A percentile compares a stretch with the other conserved stretches of the same genome.
Conservation (phyloP, 2,797 vertebrate species). For the Sphenopsis melanotis region DNA sequence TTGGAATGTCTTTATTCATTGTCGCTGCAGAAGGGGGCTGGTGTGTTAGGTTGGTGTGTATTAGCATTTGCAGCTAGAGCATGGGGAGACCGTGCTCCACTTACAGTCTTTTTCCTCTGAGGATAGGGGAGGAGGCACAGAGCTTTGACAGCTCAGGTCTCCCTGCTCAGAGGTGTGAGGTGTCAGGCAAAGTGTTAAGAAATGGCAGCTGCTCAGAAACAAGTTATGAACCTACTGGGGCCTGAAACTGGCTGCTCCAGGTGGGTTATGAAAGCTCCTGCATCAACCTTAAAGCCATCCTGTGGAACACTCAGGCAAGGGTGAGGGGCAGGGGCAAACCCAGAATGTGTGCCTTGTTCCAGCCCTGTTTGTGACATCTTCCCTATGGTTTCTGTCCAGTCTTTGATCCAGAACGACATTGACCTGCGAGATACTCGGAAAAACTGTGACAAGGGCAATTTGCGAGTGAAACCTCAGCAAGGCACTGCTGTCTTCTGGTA, state of each 20-base stretch:
- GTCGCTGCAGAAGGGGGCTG: background rate
- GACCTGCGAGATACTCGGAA: slow-evolving; percentile 95
- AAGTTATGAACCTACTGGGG: background rate
- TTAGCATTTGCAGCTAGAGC: background rate
- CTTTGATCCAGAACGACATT: slow-evolving; percentile 91
- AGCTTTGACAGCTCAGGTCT: background rate
- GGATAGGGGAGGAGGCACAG: background rate
- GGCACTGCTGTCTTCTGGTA: slow-evolving; percentile 99
- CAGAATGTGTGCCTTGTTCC: accelerated
- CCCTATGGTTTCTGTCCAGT: slow-evolving; percentile 72
- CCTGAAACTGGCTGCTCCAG: background rate
- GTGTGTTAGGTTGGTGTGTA: background rate
- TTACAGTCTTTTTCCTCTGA: background rate
- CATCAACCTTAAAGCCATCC: background rate
- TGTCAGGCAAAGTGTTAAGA: background rate
- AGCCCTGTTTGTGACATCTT: background rate
- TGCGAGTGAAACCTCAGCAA: slow-evolving; percentile 90
- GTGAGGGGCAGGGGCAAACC: background rate
- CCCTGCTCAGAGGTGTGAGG: background rate
- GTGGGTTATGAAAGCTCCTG: background rate
- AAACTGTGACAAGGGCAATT: slow-evolving; percentile 94
- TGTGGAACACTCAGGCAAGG: background rate
- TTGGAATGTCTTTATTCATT: background rate
- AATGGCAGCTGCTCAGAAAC: background rate
- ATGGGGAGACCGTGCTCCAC: background rate